Conservation (phyloP, 2,797 vertebrate genomes). For the Protonibea diacanthus region DNA sequence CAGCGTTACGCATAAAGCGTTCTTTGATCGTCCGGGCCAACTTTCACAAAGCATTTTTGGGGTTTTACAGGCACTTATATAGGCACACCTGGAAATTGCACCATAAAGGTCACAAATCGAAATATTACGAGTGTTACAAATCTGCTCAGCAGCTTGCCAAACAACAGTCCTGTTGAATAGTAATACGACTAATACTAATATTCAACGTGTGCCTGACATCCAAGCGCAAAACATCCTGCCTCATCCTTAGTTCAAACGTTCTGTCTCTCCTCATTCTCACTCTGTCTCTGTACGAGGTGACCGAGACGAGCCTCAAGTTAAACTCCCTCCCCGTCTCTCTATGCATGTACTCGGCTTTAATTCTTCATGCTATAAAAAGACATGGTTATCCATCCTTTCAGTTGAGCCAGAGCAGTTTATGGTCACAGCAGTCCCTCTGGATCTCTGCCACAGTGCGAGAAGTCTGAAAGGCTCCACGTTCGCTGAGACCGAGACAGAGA, state of each 20-base stretch:
- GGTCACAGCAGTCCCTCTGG: slow-evolving; percentile 64
- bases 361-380: slow-evolving; percentile 66
- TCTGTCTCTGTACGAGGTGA: slow-evolving; percentile 42
- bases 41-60: slow-evolving; percentile 54
- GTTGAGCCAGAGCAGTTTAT: slow-evolving; percentile 52
- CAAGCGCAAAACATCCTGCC: slow-evolving; percentile 31
- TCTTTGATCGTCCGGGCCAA: slow-evolving; percentile 52
- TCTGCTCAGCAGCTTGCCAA: slow-evolving; percentile 54
- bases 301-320: slow-evolving; percentile 32
- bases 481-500: slow-evolving; percentile 37
- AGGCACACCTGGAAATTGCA: slow-evolving; percentile 68
- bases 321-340: slow-evolving; percentile 17
- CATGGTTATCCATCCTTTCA: slow-evolving; percentile 66
- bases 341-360: slow-evolving; percentile 30
- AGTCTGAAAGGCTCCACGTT: slow-evolving; percentile 52
- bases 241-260: slow-evolving; percentile 7
- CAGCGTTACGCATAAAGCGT: slow-evolving; percentile 48
- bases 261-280: slow-evolving; percentile 49
- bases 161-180: slow-evolving; percentile 38
- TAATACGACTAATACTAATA: slow-evolving; percentile 13
- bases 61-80: slow-evolving; percentile 60
- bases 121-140: slow-evolving; percentile 59
- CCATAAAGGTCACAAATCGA: slow-evolving; percentile 64
- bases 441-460: slow-evolving; percentile 65
- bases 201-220: slow-evolving; percentile 33